Evolutionary conservation across 1,140 invertebrate species (phyloP).

Genomic region (Nasonia longicornis): DNA sequence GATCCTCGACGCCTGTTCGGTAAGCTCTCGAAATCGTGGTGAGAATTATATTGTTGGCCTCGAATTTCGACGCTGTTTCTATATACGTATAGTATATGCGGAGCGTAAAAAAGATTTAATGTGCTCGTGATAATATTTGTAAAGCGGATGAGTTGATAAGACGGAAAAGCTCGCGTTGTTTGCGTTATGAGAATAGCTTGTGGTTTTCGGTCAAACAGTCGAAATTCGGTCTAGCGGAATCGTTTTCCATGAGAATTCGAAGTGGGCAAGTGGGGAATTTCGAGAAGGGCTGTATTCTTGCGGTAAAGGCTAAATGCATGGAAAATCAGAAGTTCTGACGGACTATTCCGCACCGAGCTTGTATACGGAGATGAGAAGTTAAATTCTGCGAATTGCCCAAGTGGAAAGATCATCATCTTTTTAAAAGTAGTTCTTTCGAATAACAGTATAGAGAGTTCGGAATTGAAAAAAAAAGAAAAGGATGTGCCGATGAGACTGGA

Average conservation of each 20-base stretch:
- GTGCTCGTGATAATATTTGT: no score
- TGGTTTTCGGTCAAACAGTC: no score
- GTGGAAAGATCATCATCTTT: no score
- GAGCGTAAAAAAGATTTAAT: no score
- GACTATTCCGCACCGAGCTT: background rate
- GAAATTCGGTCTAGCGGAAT: background rate
- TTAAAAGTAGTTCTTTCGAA: no score
- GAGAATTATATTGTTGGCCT: background rate
- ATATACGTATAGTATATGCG: no score
- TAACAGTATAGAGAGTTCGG: background rate
- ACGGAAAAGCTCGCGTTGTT: no score
- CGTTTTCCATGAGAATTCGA: slow-evolving; percentile 1
- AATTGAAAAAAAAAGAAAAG: background rate
- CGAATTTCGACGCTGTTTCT: no score
- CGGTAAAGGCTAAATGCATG: background rate
- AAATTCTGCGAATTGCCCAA: no score
- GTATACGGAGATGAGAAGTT: no score
- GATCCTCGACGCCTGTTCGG: background rate
- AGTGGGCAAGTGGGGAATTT: background rate
- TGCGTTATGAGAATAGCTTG: no score
- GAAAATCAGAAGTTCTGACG: background rate
- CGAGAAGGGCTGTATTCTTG: background rate
- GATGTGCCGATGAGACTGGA: background rate
- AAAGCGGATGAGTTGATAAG: no score
- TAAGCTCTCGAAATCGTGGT: background rate